A percentile compares a stretch with the other conserved stretches of the same genome.
Evolutionary conservation across 2,113 vertebrate species (phyloP).

Genomic region (human (Homo sapiens)): GRCh38 chr22:42416501-42417000

Average conservation of each 20-base stretch:
- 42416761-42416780: accelerated
- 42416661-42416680: neutral
- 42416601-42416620: neutral
- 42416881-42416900: neutral
- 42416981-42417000: too few species aligned
- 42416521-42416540: neutral
- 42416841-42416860: neutral
- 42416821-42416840: neutral
- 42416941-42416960: neutral
- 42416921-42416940: neutral
- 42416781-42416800: neutral
- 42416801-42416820: neutral
- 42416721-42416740: neutral
- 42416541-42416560: too few species aligned
- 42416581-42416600: neutral
- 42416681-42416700: neutral
- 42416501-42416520: neutral
- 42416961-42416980: accelerated
- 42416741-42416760: neutral
- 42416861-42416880: neutral
- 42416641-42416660: neutral
- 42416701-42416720: neutral
- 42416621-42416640: neutral
- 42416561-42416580: neutral
- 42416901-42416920: neutral